phyloP scores from a whole-genome alignment of 92 coral and sea anemone genomes.

The Scolanthus callimorphus region DNA sequence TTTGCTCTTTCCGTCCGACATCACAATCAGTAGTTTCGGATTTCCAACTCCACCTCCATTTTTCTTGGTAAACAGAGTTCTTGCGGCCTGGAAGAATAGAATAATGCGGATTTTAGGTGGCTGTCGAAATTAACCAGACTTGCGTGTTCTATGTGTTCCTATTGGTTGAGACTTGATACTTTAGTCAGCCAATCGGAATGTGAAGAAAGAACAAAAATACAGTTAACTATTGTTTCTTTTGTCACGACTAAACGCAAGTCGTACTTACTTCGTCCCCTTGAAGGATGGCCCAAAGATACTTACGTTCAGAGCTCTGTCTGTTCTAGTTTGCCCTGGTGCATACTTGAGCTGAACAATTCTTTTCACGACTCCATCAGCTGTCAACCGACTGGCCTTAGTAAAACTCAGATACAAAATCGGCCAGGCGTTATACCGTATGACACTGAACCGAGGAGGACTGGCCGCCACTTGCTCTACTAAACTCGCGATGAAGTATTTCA shows the following conservation, averaged over 20 bases:
- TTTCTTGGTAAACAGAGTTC: not conserved
- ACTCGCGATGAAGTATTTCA: not conserved
- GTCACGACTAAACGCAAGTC: no score
- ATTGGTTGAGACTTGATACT: no score
- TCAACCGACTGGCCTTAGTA: not conserved
- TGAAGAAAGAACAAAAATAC: no score
- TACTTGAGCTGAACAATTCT: not conserved
- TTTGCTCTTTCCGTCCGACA: not conserved
- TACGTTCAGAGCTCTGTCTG: not conserved
- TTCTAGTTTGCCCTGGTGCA: not conserved
- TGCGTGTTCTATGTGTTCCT: no score
- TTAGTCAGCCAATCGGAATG: no score
- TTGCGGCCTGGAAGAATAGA: not conserved
- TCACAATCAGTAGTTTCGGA: not conserved
- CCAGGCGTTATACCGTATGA: not conserved
- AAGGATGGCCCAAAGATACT: no score
- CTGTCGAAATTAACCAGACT: no score
- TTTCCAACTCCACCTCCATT: not conserved
- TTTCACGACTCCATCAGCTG: not conserved
- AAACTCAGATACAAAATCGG: not conserved
- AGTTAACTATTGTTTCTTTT: no score
- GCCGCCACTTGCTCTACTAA: not conserved
- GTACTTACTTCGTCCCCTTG: no score
- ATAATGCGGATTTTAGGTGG: not conserved
- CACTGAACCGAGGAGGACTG: slow-evolving; percentile 1